These are phyloP conservation scores for Tetramorium parvispinum DNA, from an alignment of 1,140 invertebrate species.

Conservation along the genomic window DNA sequence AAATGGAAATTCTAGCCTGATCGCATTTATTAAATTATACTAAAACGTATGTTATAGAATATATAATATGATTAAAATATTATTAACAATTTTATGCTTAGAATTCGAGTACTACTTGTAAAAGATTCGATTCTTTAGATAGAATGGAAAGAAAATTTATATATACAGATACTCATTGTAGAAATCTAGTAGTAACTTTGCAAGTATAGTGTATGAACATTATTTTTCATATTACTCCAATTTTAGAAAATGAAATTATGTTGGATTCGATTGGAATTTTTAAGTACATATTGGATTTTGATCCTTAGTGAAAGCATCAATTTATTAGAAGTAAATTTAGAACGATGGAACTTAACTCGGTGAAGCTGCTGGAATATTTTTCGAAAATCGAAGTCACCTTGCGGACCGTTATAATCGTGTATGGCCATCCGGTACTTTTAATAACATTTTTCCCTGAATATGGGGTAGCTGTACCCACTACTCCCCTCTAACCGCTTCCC, in stretches of 20 bases:
- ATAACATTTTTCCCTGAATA: conserved; percentile 68
- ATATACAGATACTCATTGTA: too few species aligned
- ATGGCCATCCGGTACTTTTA: conserved; percentile 58
- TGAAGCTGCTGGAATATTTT: conserved; percentile 4
- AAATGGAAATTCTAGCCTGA: background rate
- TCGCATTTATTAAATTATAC: background rate
- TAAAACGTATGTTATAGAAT: background rate
- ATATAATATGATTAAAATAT: too few species aligned
- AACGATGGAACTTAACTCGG: background rate
- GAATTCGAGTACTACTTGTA: too few species aligned
- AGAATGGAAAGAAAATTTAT: too few species aligned
- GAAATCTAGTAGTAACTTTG: too few species aligned
- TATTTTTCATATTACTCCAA: too few species aligned
- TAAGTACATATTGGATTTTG: too few species aligned
- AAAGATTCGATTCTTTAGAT: too few species aligned
- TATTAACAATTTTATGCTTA: too few species aligned
- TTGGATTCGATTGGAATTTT: too few species aligned
- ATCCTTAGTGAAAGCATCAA: background rate
- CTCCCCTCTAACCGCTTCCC: conserved; percentile 5
- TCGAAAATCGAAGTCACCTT: background rate
- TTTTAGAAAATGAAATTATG: too few species aligned
- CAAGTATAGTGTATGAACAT: too few species aligned
- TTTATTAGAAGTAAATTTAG: background rate
- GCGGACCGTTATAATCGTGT: background rate
- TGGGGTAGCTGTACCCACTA: conserved; percentile 45